Percentiles rank a stretch among this genome's conserved stretches.
Evolutionary conservation across 2,888 invertebrate species (phyloP).

Genomic region (Gisinianus flammeolus): DNA sequence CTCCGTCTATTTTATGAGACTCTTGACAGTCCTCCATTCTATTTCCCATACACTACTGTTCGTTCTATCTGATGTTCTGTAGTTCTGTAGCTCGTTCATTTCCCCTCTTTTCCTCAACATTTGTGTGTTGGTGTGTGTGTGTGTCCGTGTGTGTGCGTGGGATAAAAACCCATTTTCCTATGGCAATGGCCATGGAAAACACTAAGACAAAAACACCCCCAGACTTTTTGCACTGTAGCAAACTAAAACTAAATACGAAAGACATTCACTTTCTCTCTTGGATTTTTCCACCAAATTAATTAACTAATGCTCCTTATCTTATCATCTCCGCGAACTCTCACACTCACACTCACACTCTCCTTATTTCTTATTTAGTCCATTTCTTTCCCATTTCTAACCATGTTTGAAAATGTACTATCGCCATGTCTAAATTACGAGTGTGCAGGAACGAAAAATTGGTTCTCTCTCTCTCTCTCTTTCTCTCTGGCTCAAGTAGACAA

Average conservation of each 20-base stretch:
- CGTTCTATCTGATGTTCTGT: background rate
- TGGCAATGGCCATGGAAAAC: background rate
- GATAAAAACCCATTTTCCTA: background rate
- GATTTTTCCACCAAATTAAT: background rate
- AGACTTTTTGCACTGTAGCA: background rate
- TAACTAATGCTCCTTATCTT: background rate
- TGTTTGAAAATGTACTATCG: too few species aligned
- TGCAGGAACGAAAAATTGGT: too few species aligned
- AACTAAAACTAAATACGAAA: too few species aligned
- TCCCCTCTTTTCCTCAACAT: too few species aligned
- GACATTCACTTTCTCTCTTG: too few species aligned
- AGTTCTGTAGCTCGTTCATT: too few species aligned
- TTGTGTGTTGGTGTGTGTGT: too few species aligned
- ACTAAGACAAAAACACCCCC: background rate
- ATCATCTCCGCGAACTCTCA: background rate
- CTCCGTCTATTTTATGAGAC: slow-evolving; percentile 24
- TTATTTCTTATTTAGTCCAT: background rate
- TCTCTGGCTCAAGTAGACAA: background rate
- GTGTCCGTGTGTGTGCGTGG: background rate
- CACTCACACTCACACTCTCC: background rate
- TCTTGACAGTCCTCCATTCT: background rate
- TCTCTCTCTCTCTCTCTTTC: too few species aligned
- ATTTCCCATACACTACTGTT: background rate
- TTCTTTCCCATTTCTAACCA: background rate
- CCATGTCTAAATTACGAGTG: too few species aligned